Conservation (phyloP, 2,113 vertebrate species). For the Cyphotilapia sp. region DNA sequence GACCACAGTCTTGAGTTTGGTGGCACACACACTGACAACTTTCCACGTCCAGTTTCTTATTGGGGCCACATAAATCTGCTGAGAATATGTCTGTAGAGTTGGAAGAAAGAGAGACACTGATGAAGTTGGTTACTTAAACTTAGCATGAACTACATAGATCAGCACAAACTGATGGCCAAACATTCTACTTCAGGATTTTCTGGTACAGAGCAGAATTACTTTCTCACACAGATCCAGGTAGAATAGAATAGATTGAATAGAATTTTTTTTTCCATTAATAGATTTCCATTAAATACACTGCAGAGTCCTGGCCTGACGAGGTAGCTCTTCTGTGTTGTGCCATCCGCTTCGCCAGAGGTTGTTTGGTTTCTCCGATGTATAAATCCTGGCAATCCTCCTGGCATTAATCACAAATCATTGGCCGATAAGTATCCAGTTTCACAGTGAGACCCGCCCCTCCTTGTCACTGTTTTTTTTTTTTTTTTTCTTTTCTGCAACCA, state of each 20-base stretch:
- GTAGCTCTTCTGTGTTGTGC: no score
- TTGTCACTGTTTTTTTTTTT: neutral
- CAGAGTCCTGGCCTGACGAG: no score
- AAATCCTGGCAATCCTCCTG: no score
- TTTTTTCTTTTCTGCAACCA: neutral
- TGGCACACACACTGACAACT: conserved; percentile 89
- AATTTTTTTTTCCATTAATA: neutral
- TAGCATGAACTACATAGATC: neutral
- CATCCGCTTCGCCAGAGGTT: no score
- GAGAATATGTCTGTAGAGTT: conserved; percentile 63
- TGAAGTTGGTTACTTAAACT: neutral
- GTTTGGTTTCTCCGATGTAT: no score
- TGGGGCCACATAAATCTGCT: conserved; percentile 79
- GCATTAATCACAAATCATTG: neutral
- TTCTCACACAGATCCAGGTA: neutral
- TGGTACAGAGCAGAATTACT: neutral
- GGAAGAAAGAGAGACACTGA: neutral
- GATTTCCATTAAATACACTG: neutral
- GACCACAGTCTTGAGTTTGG: conserved; percentile 77
- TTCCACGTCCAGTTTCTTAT: conserved; percentile 88
- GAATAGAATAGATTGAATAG: neutral
- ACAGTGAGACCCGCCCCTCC: neutral
- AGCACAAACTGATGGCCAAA: neutral
- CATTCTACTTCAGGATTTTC: neutral
- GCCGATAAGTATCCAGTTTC: neutral